A percentile compares a stretch with the other conserved stretches of the same genome.
These are phyloP conservation scores for Invenusta paracnida DNA, from an alignment of 2,888 invertebrate genomes.

Conservation along the genomic window DNA sequence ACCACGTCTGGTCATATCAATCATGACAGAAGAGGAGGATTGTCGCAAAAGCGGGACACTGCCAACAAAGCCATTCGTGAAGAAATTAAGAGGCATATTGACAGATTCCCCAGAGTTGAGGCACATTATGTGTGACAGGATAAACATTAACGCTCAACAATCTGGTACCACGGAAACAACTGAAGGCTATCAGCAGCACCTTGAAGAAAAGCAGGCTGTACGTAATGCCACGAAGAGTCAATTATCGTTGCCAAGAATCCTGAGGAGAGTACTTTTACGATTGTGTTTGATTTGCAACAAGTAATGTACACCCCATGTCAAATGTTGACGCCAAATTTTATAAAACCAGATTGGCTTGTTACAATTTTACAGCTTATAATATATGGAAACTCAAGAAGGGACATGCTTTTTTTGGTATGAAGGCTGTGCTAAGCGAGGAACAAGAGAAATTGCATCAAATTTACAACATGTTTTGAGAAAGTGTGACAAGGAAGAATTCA, in stretches of 20 bases:
- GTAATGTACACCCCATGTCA: conserved; percentile 32
- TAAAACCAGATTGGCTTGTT: conserved; percentile 27
- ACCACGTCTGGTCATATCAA: background rate
- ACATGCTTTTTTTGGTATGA: conserved; percentile 34
- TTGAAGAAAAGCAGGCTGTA: background rate
- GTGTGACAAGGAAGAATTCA: background rate
- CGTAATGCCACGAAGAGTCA: background rate
- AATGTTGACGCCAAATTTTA: conserved; percentile 31
- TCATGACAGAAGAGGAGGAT: conserved; percentile 3
- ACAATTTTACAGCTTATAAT: conserved; percentile 25
- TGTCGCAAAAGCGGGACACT: background rate
- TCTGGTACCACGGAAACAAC: background rate
- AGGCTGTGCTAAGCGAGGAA: conserved; percentile 13
- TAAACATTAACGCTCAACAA: background rate
- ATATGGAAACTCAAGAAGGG: conserved; percentile 21
- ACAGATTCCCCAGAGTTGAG: conserved; percentile 31
- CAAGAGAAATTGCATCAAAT: conserved; percentile 34
- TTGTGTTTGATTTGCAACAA: conserved; percentile 38
- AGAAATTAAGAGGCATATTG: conserved; percentile 15
- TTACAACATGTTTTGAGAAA: background rate
- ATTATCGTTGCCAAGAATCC: background rate
- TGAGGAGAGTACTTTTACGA: background rate
- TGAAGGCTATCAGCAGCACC: background rate
- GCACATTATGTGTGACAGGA: conserved; percentile 34
- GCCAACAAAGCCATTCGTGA: background rate